Evolutionary conservation across 1,140 invertebrate genomes (phyloP), one percentile per base, ranked within the genome.

Genomic region (Forficula auricularia): DNA sequence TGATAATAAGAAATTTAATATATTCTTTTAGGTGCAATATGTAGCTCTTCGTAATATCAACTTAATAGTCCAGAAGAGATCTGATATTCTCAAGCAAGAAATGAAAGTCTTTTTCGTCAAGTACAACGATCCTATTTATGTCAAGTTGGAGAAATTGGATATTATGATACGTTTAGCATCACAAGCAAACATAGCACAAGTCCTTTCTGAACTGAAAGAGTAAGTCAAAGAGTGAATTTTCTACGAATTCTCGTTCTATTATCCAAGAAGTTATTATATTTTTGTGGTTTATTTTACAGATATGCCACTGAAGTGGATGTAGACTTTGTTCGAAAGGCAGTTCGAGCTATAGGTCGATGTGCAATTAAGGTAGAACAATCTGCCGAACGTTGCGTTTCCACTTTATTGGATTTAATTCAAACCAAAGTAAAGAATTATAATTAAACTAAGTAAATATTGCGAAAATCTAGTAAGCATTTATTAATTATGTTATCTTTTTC

Each of bases 41-140:
- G 96, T 99, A 9, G 96, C 95, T 2, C 65, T 99, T 27, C 64
- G 96, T 45, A 99, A 99, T 60, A 99, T 99, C 52, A 99, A 98
- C 65, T 70, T 99, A 2, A 98, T 99, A 52, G 95, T 99, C 14
- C 96, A 99, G 62, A 99, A 99, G 61, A 73, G 95, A 41, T 89
- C 92, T 0, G 95, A 98, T 48, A 97, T 99, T 50, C 62, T 99
- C n/a, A 98, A 98, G 59, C 92, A 98, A 55, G 96, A 99, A 65
- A 98, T 99, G 94, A 99, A 98, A 70, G 95, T 75, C 19, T 99
- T 99, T 66, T 99, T 99, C 61, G 96, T 99, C 12, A 99, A 99
- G 56, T 99, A 99, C 65, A 99, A 99, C 60, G 96, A 99, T 69
- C 96, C 96, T 7, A 99, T 99, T 59, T 99, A 99, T 63, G 95